A percentile compares a stretch with the other conserved stretches of the same genome.
phyloP scores from a whole-genome alignment of 1,140 invertebrate species.

The Kradibia gibbosae region DNA sequence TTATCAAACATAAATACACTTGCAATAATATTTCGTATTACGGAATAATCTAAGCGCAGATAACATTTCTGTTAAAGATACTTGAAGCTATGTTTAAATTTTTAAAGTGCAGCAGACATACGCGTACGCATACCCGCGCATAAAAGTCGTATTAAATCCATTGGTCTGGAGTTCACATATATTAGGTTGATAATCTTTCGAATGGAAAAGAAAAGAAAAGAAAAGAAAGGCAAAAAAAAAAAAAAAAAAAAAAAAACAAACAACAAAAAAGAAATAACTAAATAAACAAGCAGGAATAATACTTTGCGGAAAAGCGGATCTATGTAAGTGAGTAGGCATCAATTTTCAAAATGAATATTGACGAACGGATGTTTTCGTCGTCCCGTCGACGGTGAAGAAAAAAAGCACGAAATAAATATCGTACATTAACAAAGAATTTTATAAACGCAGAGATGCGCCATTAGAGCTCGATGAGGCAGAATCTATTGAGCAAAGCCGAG shows the following conservation, averaged over 20 bases:
- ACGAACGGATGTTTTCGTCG: background rate
- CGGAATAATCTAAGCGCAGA: background rate
- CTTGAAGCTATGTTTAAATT: background rate
- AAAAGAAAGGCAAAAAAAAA: too few relatives aligned
- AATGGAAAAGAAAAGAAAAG: background rate
- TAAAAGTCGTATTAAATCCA: background rate
- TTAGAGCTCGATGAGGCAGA: background rate
- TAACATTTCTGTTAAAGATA: background rate
- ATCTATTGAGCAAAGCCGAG: background rate
- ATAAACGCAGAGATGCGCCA: background rate
- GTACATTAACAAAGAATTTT: background rate
- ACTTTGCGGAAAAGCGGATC: background rate
- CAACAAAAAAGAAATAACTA: too few relatives aligned
- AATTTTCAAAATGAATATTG: conserved; percentile 11
- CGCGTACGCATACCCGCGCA: too few relatives aligned
- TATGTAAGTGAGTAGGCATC: background rate
- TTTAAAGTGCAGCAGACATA: too few relatives aligned
- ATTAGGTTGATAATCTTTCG: background rate
- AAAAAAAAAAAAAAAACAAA: too few relatives aligned
- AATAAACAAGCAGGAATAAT: too few relatives aligned
- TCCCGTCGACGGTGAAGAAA: background rate
- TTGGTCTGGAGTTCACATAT: background rate
- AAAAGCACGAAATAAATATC: background rate
- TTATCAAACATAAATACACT: too few relatives aligned
- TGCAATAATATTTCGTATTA: background rate